Evolutionary conservation across 92 coral and sea anemone species (phyloP).

Genomic region (Zoanthus solanderi): DNA sequence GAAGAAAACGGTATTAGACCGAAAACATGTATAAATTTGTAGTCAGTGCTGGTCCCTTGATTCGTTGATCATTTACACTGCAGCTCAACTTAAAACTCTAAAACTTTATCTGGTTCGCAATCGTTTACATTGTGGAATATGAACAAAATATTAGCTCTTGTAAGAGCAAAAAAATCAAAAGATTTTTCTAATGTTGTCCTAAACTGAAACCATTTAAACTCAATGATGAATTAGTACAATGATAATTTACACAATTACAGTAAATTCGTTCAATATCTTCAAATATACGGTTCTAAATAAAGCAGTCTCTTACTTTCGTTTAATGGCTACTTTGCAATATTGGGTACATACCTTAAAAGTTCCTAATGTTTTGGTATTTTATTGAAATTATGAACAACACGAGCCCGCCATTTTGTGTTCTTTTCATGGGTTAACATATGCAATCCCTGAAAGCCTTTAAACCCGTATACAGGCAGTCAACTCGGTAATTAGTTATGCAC

Average conservation of each 20-base stretch:
- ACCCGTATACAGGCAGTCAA: conserved; percentile 16
- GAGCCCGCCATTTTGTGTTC: background rate
- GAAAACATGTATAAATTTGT: background rate
- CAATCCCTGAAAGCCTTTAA: conserved; percentile 1
- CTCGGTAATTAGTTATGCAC: conserved; percentile 37
- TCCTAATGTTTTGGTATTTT: conserved; percentile 4
- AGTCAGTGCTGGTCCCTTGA: background rate
- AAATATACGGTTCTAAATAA: background rate
- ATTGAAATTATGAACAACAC: background rate
- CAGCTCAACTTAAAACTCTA: background rate
- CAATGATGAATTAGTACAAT: background rate
- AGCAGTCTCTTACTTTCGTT: background rate
- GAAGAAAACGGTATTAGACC: background rate
- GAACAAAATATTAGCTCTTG: background rate
- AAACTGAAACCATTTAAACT: background rate
- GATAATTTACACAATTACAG: background rate
- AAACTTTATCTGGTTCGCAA: background rate
- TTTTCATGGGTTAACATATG: background rate
- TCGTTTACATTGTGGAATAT: background rate
- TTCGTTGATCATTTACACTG: background rate
- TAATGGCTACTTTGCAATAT: background rate
- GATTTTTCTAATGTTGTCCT: background rate
- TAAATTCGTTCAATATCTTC: background rate
- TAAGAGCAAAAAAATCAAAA: background rate
- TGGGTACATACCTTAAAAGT: conserved; percentile 24